Percentiles rank a stretch among this genome's conserved stretches.
Evolutionary conservation across 2,888 invertebrate species (phyloP).

Genomic region (Lysandra coridon): DNA sequence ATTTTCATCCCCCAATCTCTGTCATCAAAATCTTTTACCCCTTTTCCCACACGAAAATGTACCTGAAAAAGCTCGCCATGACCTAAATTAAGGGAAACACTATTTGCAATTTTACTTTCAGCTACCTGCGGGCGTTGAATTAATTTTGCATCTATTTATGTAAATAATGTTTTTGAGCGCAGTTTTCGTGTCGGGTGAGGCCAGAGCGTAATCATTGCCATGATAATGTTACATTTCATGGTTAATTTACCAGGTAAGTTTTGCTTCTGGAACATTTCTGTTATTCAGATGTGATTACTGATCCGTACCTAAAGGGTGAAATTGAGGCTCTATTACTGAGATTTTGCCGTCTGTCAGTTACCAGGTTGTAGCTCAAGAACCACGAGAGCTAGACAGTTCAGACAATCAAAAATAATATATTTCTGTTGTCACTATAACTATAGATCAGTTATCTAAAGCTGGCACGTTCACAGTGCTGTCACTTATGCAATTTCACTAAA

Average conservation of each 20-base stretch:
- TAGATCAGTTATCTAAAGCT: too few relatives aligned
- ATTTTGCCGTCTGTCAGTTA: neutral
- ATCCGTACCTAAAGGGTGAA: neutral
- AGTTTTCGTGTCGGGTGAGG: neutral
- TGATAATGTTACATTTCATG: neutral
- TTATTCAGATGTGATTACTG: neutral
- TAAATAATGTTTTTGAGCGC: slow-evolving; percentile 36
- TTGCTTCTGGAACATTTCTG: neutral
- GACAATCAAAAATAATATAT: too few relatives aligned
- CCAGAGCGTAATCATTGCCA: slow-evolving; percentile 16
- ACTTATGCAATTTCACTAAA: too few relatives aligned
- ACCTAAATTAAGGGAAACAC: slow-evolving; percentile 8
- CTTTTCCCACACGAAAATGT: neutral
- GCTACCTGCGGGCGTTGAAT: slow-evolving; percentile 33
- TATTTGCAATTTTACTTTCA: slow-evolving; percentile 33
- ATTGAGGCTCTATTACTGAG: neutral
- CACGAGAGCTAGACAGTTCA: too few relatives aligned
- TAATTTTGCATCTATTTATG: slow-evolving; percentile 43
- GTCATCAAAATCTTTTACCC: neutral
- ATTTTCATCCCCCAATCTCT: neutral
- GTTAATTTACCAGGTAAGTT: neutral
- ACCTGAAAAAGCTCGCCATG: slow-evolving; percentile 8
- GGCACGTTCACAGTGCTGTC: too few relatives aligned
- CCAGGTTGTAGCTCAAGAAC: neutral
- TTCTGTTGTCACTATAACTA: too few relatives aligned